Base-by-base conservation (phyloP, 2,888 invertebrate species). In the Ommatoiulus sabulosus region DNA sequence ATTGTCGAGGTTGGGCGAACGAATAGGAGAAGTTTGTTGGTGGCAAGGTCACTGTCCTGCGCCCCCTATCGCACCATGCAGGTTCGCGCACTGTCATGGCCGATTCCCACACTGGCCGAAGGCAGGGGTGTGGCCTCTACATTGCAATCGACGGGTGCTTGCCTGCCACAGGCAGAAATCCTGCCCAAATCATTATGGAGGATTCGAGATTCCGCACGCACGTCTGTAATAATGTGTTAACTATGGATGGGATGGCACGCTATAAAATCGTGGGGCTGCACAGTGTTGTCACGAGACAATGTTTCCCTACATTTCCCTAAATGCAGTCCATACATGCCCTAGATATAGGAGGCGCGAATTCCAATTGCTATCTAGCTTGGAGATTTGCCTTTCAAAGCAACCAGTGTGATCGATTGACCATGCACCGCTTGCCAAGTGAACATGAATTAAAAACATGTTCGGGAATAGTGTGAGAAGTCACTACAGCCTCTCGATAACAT, bases 1-100 rank as follows among this genome's bases (percentile, higher is more conserved):
- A n/a, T 72, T 72, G 72, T 72, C 72, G 72, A 3, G 72, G 24
- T 72, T 72, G 20, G 72, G 72, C 72, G 72, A 72, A 72, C 24
- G 72, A 72, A 20, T 72, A 24, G 72, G 20, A 72, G 20, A 72
- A 72, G 72, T 72, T 24, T 72, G 72, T 72, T 72, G 72, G 20
- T 72, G 72, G 72, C 72, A 72, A 72, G 72, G n/a, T 72, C 72
- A 72, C 72, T 72, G 72, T 72, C 72, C 72, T 72, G 72, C 72
- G 72, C 72, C 72, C 24, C 20, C 72, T 72, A 72, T 52, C 52
- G 15, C 52, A 52, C 52, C 12, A 17, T 12, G 12, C 12, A 52
- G 20, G 63, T 63, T 63, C 63, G 24, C 20, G 72, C 72, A 72
- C 72, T 72, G 72, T 72, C 72, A 72, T 72, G 72, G 72, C 72